Evolutionary conservation across 2,888 invertebrate genomes (phyloP).

Genomic region (Eupeodes luniger): DNA sequence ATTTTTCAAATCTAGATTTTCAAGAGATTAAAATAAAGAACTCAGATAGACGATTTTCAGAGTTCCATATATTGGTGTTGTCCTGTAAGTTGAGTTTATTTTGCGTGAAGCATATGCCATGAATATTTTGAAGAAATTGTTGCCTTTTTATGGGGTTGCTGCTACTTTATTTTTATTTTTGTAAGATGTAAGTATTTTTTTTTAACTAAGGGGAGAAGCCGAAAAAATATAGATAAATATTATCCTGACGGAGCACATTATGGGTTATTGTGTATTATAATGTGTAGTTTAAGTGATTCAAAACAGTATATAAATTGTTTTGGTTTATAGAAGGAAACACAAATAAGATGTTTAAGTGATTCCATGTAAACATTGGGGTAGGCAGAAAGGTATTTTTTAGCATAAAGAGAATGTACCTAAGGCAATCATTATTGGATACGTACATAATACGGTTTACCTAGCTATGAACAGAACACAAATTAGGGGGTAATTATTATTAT

Average conservation of each 20-base stretch:
- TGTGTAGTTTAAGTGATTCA: conserved; percentile 16
- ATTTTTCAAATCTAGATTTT: no score
- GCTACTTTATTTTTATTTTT: not conserved
- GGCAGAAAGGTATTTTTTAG: not conserved
- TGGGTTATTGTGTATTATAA: not conserved
- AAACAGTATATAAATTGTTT: conserved; percentile 7
- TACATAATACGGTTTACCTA: not conserved
- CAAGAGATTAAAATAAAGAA: no score
- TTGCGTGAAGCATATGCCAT: conserved; percentile 49
- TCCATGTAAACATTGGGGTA: not conserved
- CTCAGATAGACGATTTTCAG: no score
- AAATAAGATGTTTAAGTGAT: not conserved
- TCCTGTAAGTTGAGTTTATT: not conserved
- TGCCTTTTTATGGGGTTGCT: conserved; percentile 56
- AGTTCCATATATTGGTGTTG: no score
- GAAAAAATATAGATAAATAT: not conserved
- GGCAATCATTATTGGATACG: not conserved
- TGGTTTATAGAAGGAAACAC: not conserved
- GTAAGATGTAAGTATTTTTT: not conserved
- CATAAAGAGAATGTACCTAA: not conserved
- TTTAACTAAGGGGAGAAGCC: not conserved
- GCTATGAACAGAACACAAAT: not conserved
- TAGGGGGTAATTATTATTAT: not conserved
- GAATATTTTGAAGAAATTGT: conserved; percentile 62
- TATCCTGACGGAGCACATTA: conserved; percentile 23